These are phyloP conservation scores for Sinocyclocheilus maitianheensis DNA, from an alignment of 2,113 vertebrate genomes.

Conservation along the genomic window DNA sequence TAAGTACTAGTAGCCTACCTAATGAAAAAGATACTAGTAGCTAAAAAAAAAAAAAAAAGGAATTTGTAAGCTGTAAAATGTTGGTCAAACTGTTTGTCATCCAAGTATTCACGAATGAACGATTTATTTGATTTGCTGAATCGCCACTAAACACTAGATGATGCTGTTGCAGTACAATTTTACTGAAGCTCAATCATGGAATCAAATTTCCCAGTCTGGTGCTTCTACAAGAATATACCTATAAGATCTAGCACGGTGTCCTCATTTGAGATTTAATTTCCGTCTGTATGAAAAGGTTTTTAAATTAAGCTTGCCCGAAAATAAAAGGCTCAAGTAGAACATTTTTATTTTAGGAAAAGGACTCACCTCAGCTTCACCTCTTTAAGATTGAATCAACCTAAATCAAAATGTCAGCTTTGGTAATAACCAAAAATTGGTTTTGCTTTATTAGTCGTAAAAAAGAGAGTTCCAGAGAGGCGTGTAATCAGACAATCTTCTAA, in stretches of 20 bases:
- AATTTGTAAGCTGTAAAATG: too few relatives aligned
- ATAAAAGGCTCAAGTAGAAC: neutral
- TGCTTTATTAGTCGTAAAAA: constrained; percentile 42
- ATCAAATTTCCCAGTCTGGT: too few relatives aligned
- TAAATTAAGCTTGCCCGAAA: neutral
- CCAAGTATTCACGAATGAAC: too few relatives aligned
- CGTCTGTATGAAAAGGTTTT: neutral
- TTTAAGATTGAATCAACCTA: neutral
- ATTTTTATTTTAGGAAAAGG: neutral
- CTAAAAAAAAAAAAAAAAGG: too few relatives aligned
- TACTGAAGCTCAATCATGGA: too few relatives aligned
- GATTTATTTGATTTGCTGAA: too few relatives aligned
- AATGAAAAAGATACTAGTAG: too few relatives aligned
- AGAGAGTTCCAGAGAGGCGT: neutral
- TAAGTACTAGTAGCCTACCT: too few relatives aligned
- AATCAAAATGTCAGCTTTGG: constrained; percentile 11
- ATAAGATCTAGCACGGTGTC: too few relatives aligned
- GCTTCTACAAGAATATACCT: neutral
- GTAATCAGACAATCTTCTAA: constrained; percentile 24
- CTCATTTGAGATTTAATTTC: neutral
- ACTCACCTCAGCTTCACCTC: constrained; percentile 21
- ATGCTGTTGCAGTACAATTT: too few relatives aligned
- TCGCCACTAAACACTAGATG: too few relatives aligned
- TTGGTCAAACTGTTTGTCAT: too few relatives aligned
- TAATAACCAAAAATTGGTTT: constrained; percentile 9